A percentile compares a stretch with the other conserved stretches of the same genome.
phyloP scores from a whole-genome alignment of 2,888 invertebrate species.

The Leptopilina drosophilae region DNA sequence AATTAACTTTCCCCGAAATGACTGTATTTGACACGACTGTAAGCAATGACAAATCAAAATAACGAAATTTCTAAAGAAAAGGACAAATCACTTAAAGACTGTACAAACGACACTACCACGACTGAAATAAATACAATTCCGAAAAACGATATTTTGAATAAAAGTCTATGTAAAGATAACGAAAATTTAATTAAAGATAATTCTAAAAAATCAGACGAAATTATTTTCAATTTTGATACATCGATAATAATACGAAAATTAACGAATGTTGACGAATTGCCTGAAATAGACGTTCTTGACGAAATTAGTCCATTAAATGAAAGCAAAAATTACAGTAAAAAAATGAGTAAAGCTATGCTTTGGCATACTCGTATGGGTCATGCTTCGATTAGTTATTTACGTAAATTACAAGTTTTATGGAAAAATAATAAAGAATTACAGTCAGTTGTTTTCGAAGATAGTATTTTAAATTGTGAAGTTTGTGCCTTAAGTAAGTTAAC shows the following conservation, averaged over 20 bases:
- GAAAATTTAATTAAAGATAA: neutral
- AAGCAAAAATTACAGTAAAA: too few relatives aligned
- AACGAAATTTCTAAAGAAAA: neutral
- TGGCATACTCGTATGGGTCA: slow-evolving; percentile 46
- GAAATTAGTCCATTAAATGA: neutral
- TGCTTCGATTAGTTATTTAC: slow-evolving; percentile 47
- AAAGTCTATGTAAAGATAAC: neutral
- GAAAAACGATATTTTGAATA: neutral
- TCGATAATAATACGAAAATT: neutral
- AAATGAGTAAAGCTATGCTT: slow-evolving; percentile 7
- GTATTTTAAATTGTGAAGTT: neutral
- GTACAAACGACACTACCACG: neutral
- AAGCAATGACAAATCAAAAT: neutral
- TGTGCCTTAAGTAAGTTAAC: neutral
- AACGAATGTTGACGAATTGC: neutral
- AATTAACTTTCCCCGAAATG: neutral
- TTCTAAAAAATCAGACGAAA: neutral
- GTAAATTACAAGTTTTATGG: slow-evolving; percentile 42
- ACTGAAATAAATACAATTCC: neutral
- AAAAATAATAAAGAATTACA: neutral
- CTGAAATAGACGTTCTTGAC: neutral
- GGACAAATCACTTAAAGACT: neutral
- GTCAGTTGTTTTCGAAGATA: neutral
- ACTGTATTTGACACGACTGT: neutral
- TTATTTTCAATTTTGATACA: neutral